Conservation (phyloP, 2,113 vertebrate genomes). For the Calyptommatus sinebrachiatus region DNA sequence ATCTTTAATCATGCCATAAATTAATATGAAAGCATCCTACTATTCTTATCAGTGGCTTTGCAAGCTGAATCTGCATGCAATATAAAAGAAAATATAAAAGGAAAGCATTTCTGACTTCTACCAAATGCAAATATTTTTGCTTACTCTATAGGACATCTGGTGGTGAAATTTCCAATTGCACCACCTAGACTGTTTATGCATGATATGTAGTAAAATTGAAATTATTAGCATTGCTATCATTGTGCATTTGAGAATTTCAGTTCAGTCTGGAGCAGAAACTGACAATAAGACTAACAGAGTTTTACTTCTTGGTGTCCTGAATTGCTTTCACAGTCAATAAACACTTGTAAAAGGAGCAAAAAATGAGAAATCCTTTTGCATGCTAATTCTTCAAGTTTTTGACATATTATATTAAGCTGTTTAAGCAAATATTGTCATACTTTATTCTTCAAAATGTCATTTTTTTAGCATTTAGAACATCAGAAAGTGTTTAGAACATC, state of each 20-base stretch:
- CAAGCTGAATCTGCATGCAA: not conserved
- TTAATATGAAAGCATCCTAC: constrained; percentile 25
- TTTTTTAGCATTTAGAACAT: no score
- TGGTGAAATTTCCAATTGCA: constrained; percentile 52
- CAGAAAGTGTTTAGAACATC: not conserved
- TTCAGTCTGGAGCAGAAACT: not conserved
- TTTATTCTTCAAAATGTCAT: not conserved
- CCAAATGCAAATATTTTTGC: not conserved
- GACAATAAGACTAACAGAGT: not conserved
- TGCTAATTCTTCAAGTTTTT: not conserved
- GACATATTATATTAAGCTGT: not conserved
- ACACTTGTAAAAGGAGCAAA: not conserved
- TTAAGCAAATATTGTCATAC: not conserved
- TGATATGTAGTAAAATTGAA: not conserved
- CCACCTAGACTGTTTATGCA: not conserved
- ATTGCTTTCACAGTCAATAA: not conserved
- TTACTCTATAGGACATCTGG: constrained; percentile 71
- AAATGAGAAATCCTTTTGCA: not conserved
- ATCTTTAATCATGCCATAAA: accelerated
- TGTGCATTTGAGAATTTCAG: not conserved
- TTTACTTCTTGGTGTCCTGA: not conserved
- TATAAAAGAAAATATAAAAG: not conserved
- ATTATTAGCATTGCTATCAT: constrained; percentile 4
- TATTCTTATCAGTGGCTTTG: constrained; percentile 14
- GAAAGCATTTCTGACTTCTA: not conserved